phyloP scores from a whole-genome alignment of 2,113 vertebrate species.

The Mesocricetus auratus region DNA sequence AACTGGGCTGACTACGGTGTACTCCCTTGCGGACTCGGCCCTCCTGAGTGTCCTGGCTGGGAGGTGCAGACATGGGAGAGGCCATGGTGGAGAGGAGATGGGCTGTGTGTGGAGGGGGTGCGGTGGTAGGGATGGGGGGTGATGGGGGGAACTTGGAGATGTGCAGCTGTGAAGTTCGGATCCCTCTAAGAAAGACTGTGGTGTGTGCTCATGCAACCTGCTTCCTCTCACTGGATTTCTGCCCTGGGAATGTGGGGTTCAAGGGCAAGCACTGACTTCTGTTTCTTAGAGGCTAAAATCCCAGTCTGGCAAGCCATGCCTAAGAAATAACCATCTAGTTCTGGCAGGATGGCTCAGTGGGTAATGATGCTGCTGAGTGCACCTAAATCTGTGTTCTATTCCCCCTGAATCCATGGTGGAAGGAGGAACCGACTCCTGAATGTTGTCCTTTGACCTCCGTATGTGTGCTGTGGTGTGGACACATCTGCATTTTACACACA shows the following conservation, averaged over 20 bases:
- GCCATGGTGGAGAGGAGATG: background rate
- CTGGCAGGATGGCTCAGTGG: background rate
- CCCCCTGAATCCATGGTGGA: background rate
- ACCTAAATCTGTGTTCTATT: background rate
- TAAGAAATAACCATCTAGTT: background rate
- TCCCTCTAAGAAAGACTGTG: conserved; percentile 35
- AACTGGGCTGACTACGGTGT: background rate
- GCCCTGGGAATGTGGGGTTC: conserved; percentile 26
- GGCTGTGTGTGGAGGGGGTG: background rate
- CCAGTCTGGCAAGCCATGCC: background rate
- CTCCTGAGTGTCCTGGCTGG: background rate
- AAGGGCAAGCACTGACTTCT: conserved; percentile 29
- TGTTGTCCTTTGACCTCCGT: background rate
- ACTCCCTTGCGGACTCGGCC: background rate
- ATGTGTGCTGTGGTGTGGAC: background rate
- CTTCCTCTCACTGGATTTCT: conserved; percentile 68
- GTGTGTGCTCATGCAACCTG: conserved; percentile 54
- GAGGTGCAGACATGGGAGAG: background rate
- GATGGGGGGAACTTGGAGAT: background rate
- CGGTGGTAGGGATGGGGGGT: background rate
- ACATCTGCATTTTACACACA: background rate
- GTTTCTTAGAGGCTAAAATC: conserved; percentile 3
- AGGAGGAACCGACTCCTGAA: background rate
- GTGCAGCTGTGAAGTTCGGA: conserved; percentile 69
- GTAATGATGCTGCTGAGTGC: too few relatives aligned